Evolutionary conservation across 2,797 vertebrate genomes (phyloP).

Genomic region (Acridotheres tristis): DNA sequence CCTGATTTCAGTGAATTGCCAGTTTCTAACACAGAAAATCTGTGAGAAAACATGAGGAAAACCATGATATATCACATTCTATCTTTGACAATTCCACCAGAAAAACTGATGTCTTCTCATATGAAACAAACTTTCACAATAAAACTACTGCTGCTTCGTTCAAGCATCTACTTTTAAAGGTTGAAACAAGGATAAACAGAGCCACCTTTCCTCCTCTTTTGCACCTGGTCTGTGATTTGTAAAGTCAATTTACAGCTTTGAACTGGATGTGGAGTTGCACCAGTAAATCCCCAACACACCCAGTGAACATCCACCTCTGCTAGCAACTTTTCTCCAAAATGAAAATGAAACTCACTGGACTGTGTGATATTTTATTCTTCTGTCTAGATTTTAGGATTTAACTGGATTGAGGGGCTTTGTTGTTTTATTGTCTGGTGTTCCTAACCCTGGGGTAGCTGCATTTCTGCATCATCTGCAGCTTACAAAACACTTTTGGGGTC

Average conservation of each 20-base stretch:
- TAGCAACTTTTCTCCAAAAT: background rate
- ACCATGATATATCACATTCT: background rate
- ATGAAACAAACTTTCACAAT: background rate
- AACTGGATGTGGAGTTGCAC: background rate
- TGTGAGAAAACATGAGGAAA: constrained; percentile 5
- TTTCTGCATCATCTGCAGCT: background rate
- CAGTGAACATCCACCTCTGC: background rate
- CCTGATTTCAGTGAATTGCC: background rate
- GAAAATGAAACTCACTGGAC: background rate
- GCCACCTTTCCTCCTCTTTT: background rate
- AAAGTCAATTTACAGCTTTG: background rate
- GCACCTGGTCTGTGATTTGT: background rate
- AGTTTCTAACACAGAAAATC: background rate
- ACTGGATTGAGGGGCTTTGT: background rate
- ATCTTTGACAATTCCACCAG: background rate
- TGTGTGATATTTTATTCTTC: background rate
- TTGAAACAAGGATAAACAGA: background rate
- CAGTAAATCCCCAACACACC: background rate
- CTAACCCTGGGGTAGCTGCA: background rate
- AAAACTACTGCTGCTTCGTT: background rate
- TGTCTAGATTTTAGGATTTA: background rate
- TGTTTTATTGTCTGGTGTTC: background rate
- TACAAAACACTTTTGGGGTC: background rate
- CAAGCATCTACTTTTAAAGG: background rate
- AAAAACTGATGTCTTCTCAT: background rate